A percentile compares a stretch with the other conserved stretches of the same genome.
phyloP scores from a whole-genome alignment of 2,888 invertebrate species.

The Trichogramma dendrolimi region DNA sequence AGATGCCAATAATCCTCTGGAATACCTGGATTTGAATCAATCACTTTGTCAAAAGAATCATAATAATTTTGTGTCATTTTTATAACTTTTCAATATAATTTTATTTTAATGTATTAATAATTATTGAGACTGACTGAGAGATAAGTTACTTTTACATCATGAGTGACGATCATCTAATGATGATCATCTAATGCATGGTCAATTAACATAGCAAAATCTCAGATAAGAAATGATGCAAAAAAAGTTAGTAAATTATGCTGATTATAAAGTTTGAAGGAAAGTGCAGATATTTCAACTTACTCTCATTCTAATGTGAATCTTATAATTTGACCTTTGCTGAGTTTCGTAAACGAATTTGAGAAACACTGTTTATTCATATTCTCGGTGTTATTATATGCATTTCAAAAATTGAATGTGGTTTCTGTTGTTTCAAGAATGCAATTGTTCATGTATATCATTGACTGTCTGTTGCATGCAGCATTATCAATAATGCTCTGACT shows the following conservation, averaged over 20 bases:
- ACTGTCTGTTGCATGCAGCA: constrained; percentile 30
- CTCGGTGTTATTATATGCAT: constrained; percentile 1
- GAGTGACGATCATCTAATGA: background rate
- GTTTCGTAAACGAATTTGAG: constrained; percentile 1
- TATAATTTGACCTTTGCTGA: background rate
- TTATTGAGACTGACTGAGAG: too few relatives aligned
- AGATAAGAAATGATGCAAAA: too few relatives aligned
- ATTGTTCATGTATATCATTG: constrained; percentile 31
- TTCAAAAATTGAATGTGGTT: constrained; percentile 2
- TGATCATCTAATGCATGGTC: background rate
- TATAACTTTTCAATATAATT: background rate
- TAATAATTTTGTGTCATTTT: background rate
- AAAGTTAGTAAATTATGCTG: background rate
- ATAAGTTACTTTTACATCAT: background rate
- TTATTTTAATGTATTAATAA: background rate
- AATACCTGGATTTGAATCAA: background rate
- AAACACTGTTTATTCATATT: background rate
- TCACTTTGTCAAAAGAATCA: background rate
- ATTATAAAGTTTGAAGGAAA: background rate
- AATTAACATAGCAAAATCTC: background rate
- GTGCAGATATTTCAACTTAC: constrained; percentile 21
- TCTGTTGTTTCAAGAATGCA: constrained; percentile 3
- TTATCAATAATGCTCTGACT: constrained; percentile 28
- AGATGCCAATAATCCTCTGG: constrained; percentile 8
- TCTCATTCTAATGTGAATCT: constrained; percentile 18